Base-by-base conservation (phyloP, 1,140 invertebrate genomes). In the Penaeus vannamei region DNA sequence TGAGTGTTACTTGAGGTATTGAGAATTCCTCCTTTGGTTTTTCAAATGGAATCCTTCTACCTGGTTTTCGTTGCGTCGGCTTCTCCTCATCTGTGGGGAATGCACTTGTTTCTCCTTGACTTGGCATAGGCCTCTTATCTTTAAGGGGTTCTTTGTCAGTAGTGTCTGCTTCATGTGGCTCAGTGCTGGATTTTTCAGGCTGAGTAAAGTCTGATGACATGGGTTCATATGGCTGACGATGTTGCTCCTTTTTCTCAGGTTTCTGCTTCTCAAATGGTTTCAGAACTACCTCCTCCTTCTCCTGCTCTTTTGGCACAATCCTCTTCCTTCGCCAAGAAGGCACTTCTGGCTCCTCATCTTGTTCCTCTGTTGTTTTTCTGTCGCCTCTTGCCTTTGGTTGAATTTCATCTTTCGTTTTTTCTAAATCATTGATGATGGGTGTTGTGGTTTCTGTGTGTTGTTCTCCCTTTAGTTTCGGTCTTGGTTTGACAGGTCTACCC, bases 21-120 rank as follows among this genome's bases (percentile, higher is more conserved):
- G 79, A 82, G 53, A 87, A 87, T 87, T 87, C 86, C 59, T 87
- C 86, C 81, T 83, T 46, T 32, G 86, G 77, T 46, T 8, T 26
- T 59, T 66, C 23, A 32, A 46, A 32, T 26, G 8, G 22, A 26
- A 53, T 64, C 53, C 42, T 87, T 59, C 61, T 87, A 29, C 64
- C 46, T 20, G 86, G 79, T 32, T 82, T 87, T 72, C 22, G n/a
- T 32, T 87, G 53, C 14, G 53, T 53, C 17, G 53, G 53, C 53
- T 53, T 53, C 53, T 53, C 53, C 14, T 72, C 82, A 62, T 82
- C 69, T 42, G 22, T 60, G 32, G 19, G 69, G 12, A 42, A 19
- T 22, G 46, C 29, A 64, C 72, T 42, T 62, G 46, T 66, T 46
- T 26, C 82, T 80, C 22, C 82, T 62, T 69, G 60, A 29, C 82